phyloP scores from a whole-genome alignment of 2,113 vertebrate species.

The Eclectus roratus region DNA sequence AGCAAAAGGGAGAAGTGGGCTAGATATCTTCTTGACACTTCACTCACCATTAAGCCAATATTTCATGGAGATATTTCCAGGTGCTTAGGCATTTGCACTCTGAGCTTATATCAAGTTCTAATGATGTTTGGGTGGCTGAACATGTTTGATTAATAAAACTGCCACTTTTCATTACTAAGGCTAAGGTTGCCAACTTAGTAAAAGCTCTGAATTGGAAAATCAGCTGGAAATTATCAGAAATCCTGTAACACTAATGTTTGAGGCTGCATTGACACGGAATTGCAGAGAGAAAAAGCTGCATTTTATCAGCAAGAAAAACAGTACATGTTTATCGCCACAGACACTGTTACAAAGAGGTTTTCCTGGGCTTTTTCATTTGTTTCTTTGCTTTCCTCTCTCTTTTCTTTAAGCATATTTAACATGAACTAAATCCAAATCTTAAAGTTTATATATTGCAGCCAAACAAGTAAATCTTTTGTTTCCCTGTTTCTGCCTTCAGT shows the following conservation, averaged over 20 bases:
- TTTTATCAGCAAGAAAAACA: neutral
- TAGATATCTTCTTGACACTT: neutral
- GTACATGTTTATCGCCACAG: neutral
- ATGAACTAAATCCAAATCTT: neutral
- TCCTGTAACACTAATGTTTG: neutral
- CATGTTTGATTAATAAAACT: slow-evolving; percentile 15
- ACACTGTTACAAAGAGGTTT: neutral
- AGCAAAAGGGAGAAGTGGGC: neutral
- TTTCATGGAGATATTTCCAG: neutral
- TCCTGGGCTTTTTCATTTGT: neutral
- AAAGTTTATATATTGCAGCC: neutral
- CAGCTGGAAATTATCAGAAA: neutral
- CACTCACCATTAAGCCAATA: neutral
- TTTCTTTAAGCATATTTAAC: neutral
- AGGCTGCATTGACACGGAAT: neutral
- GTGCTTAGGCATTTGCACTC: neutral
- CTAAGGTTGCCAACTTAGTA: neutral
- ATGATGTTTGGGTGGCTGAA: neutral
- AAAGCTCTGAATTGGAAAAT: neutral
- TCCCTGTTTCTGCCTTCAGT: neutral
- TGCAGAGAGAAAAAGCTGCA: neutral
- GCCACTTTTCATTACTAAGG: neutral
- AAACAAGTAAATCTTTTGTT: neutral
- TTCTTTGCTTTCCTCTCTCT: neutral
- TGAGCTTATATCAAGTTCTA: neutral